phyloP scores from a whole-genome alignment of 2,113 vertebrate genomes.

The Oncorhynchus masou region DNA sequence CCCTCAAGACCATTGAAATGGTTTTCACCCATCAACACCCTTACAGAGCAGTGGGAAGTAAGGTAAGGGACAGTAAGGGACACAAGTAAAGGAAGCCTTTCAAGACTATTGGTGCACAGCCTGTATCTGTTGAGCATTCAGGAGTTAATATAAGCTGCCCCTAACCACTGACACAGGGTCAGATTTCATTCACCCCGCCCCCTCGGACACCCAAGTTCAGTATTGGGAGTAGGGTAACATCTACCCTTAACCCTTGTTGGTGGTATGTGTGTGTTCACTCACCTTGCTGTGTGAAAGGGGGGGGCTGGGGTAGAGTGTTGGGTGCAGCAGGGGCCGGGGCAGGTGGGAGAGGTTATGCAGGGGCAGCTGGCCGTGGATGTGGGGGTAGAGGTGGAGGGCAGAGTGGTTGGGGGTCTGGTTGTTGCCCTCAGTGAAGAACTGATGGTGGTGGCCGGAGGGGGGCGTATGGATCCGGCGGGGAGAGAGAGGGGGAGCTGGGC shows the following conservation, averaged over 20 bases:
- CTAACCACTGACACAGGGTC: background rate
- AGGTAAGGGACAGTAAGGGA: background rate
- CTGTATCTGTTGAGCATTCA: background rate
- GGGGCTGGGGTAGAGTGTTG: constrained; percentile 90
- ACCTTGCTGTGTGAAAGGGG: constrained; percentile 95
- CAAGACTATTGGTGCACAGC: no score
- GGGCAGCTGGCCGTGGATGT: constrained; percentile 96
- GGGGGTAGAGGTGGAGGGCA: constrained; percentile 94
- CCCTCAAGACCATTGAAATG: no score
- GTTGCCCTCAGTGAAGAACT: constrained; percentile 88
- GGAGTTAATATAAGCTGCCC: no score
- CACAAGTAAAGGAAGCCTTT: no score
- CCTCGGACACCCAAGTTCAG: no score
- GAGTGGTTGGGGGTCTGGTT: constrained; percentile 88
- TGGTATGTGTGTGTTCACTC: constrained; percentile 53
- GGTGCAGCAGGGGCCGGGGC: constrained; percentile 90
- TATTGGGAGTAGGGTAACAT: no score
- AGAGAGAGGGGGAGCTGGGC: constrained; percentile 77
- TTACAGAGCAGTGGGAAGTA: no score
- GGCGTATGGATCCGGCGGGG: constrained; percentile 79
- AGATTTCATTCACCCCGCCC: background rate
- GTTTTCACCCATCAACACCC: no score
- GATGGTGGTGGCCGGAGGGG: constrained; percentile 72
- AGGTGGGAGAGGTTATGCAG: constrained; percentile 89
- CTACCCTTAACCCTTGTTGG: constrained; percentile 7